Base-by-base conservation (phyloP, 1,140 invertebrate genomes). In the Eriocheir sinensis region DNA sequence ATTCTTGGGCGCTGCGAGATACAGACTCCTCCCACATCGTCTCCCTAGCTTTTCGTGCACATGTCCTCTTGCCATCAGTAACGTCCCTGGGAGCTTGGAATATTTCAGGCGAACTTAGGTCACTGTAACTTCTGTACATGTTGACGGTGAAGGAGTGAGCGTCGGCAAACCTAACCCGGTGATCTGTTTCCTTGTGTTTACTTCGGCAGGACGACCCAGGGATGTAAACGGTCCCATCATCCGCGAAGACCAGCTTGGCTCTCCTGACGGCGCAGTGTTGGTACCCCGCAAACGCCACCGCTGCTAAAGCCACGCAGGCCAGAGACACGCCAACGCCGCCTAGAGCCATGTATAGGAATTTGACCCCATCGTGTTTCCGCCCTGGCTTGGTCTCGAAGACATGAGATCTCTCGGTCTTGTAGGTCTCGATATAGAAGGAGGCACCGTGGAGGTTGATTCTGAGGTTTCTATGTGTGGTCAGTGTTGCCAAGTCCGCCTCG, bases 91-190 rank as follows among this genome's bases (percentile, higher is more conserved):
- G 34, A n/a, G n/a, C 80, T 21, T 92, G 91, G 3, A 86, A 94
- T 0, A 91, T 44, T 32, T 94, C 94, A 41, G n/a, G 89, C 36
- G 89, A 80, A 36, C 34, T 94, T 0, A 94, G 53, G 90, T 94
- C 94, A 40, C 80, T 94, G 90, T 91, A 94, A 27, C 94, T 94
- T 15, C 86, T 91, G 36, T 94, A 94, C 89, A 94, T 94, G 48
- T 94, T 94, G 32, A 94, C 94, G 12, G 21, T 88, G 89, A 88
- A 91, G 53, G 89, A 53, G 53, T 83, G 80, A 4, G 89, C 53
- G 6, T 91, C 90, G 12, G 89, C 34, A 36, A 85, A 86, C 80
- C 90, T 85, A 3, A 94, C n/a, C 12, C 17, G 53, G 36, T 94
- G 94, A 34, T 94, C 94, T 9, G 72, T 53, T 27, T 94, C 94